Evolutionary conservation across 2,113 vertebrate genomes (phyloP).

Genomic region (Nothobranchius kuhntae): DNA sequence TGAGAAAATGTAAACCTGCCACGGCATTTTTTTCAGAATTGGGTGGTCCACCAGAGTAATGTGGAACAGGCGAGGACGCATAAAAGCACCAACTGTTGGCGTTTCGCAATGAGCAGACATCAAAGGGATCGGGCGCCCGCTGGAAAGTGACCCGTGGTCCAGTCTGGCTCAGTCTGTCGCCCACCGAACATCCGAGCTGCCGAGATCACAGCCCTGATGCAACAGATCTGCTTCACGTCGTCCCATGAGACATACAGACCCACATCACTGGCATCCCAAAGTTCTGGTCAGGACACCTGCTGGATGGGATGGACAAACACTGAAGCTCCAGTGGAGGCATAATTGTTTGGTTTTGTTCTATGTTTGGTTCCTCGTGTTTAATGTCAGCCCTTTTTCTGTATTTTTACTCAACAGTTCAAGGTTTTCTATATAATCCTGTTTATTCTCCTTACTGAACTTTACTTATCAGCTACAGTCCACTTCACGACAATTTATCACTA

Average conservation of each 20-base stretch:
- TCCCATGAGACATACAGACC: constrained; percentile 42
- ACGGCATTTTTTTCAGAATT: constrained; percentile 59
- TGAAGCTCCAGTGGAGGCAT: background rate
- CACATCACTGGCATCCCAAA: constrained; percentile 48
- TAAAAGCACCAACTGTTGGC: constrained; percentile 71
- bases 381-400: too few relatives aligned
- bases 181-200: constrained; percentile 6
- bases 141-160: constrained; percentile 58
- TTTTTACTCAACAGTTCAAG: too few relatives aligned
- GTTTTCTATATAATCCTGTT: too few relatives aligned
- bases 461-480: too few relatives aligned
- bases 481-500: too few relatives aligned
- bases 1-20: constrained; percentile 67
- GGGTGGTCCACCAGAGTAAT: constrained; percentile 69
- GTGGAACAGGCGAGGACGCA: constrained; percentile 38
- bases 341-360: background rate
- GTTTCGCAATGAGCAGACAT: constrained; percentile 56
- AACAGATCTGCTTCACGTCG: constrained; percentile 34
- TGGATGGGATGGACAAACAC: background rate
- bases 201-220: constrained; percentile 52
- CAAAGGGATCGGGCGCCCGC: constrained; percentile 49
- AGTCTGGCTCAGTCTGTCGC: constrained; percentile 50
- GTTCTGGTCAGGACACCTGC: constrained; percentile 39
- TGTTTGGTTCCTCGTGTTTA: too few relatives aligned
- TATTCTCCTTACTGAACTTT: too few relatives aligned